These are phyloP conservation scores for Neelides folsomi DNA, from an alignment of 2,888 invertebrate genomes.

Conservation along the genomic window DNA sequence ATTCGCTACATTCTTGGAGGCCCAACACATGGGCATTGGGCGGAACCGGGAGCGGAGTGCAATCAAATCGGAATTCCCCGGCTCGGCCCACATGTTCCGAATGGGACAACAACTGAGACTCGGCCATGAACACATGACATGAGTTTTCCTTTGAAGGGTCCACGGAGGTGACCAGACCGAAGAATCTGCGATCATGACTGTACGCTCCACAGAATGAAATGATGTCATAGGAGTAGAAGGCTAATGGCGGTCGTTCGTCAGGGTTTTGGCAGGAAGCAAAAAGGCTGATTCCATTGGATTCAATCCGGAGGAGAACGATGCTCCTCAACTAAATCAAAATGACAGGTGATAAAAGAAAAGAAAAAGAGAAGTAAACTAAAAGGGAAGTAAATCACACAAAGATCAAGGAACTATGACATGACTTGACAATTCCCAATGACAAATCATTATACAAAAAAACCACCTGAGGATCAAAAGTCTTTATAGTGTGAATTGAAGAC, in stretches of 20 bases:
- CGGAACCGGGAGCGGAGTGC: slow-evolving; percentile 59
- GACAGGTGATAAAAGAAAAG: not conserved
- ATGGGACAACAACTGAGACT: slow-evolving; percentile 72
- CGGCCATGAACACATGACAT: slow-evolving; percentile 89
- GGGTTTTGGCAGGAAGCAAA: slow-evolving; percentile 32
- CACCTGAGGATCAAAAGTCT: not conserved
- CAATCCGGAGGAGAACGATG: slow-evolving; percentile 28
- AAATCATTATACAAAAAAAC: not conserved
- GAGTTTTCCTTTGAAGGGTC: slow-evolving; percentile 39
- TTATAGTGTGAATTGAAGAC: no score
- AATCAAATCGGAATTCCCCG: slow-evolving; percentile 68
- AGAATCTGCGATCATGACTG: slow-evolving; percentile 79
- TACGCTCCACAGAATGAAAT: slow-evolving; percentile 81
- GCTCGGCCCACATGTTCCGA: slow-evolving; percentile 65
- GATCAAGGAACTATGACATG: not conserved
- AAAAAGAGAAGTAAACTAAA: not conserved
- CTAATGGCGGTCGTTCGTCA: slow-evolving; percentile 26
- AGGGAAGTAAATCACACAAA: not conserved
- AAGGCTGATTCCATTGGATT: slow-evolving; percentile 30
- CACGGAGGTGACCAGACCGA: slow-evolving; percentile 75
- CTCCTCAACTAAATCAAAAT: slow-evolving; percentile 23
- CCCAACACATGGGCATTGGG: slow-evolving; percentile 32
- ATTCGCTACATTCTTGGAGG: slow-evolving; percentile 48
- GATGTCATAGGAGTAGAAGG: slow-evolving; percentile 31
- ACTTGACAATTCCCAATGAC: not conserved